Conservation (phyloP, 2,888 invertebrate species). For the Adelognathus sp. region DNA sequence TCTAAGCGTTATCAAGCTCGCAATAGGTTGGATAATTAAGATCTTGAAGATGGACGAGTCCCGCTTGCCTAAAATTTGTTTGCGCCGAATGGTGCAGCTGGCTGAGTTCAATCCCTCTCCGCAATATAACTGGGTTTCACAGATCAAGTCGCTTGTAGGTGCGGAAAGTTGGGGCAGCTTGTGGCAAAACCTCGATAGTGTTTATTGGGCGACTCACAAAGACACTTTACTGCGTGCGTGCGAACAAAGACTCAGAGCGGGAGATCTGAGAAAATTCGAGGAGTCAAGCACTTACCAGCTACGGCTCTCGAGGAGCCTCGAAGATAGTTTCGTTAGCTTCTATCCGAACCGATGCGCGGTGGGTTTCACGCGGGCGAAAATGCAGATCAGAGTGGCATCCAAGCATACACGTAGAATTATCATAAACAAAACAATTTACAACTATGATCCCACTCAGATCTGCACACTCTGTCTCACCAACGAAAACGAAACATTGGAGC, state of each 20-base stretch:
- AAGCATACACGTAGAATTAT: not conserved
- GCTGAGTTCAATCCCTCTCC: not conserved
- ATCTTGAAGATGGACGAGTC: constrained; percentile 3
- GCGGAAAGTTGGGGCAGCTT: not conserved
- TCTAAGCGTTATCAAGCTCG: not conserved
- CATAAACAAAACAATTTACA: not conserved
- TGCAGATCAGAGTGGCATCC: constrained; percentile 13
- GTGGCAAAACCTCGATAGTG: not conserved
- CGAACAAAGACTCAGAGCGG: not conserved
- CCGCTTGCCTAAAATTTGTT: constrained; percentile 16
- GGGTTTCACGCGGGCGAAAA: constrained; percentile 7
- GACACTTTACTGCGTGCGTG: not conserved
- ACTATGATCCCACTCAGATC: not conserved
- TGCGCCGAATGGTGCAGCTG: not conserved
- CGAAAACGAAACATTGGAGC: not conserved
- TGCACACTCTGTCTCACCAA: not conserved
- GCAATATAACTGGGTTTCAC: not conserved
- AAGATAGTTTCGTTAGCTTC: not conserved
- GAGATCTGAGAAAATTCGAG: not conserved
- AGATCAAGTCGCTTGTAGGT: not conserved
- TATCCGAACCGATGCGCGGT: constrained; percentile 6
- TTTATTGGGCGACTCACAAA: not conserved
- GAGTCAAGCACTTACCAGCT: not conserved
- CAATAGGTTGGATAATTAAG: constrained; percentile 9
- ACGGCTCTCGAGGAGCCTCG: not conserved